Conservation (phyloP, 2,113 vertebrate genomes). For the Anseranas semipalmata region DNA sequence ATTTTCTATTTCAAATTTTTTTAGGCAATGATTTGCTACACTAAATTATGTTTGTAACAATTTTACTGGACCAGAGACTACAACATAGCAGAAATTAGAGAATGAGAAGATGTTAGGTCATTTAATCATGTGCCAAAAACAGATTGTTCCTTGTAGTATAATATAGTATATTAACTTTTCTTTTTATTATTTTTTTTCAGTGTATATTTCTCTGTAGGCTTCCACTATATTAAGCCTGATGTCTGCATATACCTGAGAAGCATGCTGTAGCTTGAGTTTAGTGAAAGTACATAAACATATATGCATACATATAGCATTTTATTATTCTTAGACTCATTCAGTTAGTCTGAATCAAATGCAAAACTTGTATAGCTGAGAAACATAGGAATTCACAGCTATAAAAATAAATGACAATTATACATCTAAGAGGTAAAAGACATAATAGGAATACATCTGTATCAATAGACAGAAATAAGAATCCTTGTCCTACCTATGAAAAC, state of each 20-base stretch:
- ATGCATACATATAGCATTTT: background rate
- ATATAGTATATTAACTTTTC: background rate
- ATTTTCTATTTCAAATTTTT: background rate
- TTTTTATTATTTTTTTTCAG: background rate
- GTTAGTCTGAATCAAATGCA: background rate
- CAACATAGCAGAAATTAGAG: background rate
- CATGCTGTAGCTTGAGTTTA: background rate
- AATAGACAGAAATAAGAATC: no score
- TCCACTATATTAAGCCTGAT: background rate
- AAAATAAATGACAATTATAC: background rate
- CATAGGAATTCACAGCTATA: background rate
- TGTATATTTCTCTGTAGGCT: background rate
- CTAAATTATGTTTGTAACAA: background rate
- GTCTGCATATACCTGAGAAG: background rate
- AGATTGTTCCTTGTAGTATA: background rate
- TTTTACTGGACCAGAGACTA: background rate
- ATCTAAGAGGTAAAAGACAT: background rate
- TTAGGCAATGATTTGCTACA: background rate
- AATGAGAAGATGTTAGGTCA: background rate
- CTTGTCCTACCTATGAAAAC: no score
- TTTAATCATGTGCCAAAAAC: background rate
- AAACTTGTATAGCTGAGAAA: background rate
- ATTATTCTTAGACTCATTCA: background rate
- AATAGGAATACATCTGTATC: background rate
- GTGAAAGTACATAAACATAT: background rate